Evolutionary conservation across 2,888 invertebrate genomes (phyloP), one percentile per base, ranked within the genome.

Genomic region (Ditylenchus weischeri): DNA sequence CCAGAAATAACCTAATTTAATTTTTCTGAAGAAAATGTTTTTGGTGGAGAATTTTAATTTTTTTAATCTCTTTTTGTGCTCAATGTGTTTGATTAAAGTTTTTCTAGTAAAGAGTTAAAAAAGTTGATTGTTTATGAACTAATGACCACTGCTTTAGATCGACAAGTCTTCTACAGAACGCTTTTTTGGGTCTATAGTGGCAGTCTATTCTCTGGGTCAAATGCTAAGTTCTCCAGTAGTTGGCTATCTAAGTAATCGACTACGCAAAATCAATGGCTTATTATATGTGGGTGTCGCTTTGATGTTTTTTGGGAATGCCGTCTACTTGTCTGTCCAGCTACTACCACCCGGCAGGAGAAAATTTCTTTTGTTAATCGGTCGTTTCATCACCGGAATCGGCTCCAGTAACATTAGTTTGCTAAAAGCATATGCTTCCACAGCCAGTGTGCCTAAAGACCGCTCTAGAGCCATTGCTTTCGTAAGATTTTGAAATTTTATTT

Each of bases 381-480:
- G 85, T 62, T 74, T 75, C 29, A 67, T 84, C 3, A 82, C 84
- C 54, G 84, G 85, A 50, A 74, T 84, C 61, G 84, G 84, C 29
- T 83, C 83, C 65, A 74, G 71, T 23, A 83, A 84, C 69, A 82
- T 84, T 11, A 81, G 84, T 1, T 78, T 85, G 0, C 83, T 85
- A 6, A 69, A 84, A 54, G 81, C 84, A 0, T 85, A 84, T 66
- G 78, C 83, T 1, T 77, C 84, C 2, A 80, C 79, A 0, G 84
- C 84, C 0, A 83, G 83, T 21, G 83, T 79, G 0, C 59, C 80
- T 0, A 69, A 74, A 21, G 85, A 85, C 64, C 74, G 85, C 15
- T 84, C 84, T 7, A 65, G 77, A n/a, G 80, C 83, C 5, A 83
- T 85, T 77, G 83, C 84, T 0, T 80, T 83, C 57, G 77, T 84